A percentile compares a stretch with the other conserved stretches of the same genome.
phyloP scores from a whole-genome alignment of 92 coral and sea anemone genomes.

The Paramuricea clavata region DNA sequence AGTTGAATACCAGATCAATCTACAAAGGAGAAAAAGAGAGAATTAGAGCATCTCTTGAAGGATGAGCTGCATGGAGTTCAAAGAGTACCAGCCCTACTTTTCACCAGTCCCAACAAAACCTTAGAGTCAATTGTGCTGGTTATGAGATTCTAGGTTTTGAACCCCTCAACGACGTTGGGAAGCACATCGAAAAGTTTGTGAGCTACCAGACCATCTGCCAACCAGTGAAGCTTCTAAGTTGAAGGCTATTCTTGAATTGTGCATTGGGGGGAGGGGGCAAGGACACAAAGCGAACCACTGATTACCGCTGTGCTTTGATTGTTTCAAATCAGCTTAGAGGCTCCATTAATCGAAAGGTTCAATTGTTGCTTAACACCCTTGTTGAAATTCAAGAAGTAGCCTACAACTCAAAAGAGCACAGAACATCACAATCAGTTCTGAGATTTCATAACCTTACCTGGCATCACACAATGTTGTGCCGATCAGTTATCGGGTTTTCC shows the following conservation, averaged over 20 bases:
- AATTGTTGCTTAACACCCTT: slow-evolving; percentile 60
- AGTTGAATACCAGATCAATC: slow-evolving; percentile 50
- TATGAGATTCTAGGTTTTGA: slow-evolving; percentile 72
- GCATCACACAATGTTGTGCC: slow-evolving; percentile 65
- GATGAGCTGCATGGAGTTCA: slow-evolving; percentile 26
- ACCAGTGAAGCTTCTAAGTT: slow-evolving; percentile 37
- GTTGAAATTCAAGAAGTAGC: slow-evolving; percentile 71
- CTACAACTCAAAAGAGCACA: slow-evolving; percentile 48
- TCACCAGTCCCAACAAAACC: background rate
- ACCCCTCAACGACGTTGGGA: slow-evolving; percentile 74
- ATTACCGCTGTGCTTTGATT: slow-evolving; percentile 56
- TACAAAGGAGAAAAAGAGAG: slow-evolving; percentile 60
- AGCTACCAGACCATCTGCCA: slow-evolving; percentile 61
- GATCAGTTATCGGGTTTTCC: slow-evolving; percentile 50
- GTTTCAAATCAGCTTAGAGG: slow-evolving; percentile 62
- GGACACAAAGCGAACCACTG: slow-evolving; percentile 60
- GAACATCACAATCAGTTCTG: slow-evolving; percentile 66
- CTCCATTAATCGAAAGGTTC: slow-evolving; percentile 51
- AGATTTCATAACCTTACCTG: slow-evolving; percentile 73
- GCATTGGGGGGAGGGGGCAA: slow-evolving; percentile 61
- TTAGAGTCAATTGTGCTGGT: slow-evolving; percentile 16
- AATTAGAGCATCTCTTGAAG: background rate
- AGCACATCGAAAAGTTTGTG: slow-evolving; percentile 53
- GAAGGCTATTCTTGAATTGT: slow-evolving; percentile 9
- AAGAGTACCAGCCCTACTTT: slow-evolving; percentile 21